A percentile compares a stretch with the other conserved stretches of the same genome.
phyloP scores from a whole-genome alignment of 2,888 invertebrate species.

The Tiliacea aurago region DNA sequence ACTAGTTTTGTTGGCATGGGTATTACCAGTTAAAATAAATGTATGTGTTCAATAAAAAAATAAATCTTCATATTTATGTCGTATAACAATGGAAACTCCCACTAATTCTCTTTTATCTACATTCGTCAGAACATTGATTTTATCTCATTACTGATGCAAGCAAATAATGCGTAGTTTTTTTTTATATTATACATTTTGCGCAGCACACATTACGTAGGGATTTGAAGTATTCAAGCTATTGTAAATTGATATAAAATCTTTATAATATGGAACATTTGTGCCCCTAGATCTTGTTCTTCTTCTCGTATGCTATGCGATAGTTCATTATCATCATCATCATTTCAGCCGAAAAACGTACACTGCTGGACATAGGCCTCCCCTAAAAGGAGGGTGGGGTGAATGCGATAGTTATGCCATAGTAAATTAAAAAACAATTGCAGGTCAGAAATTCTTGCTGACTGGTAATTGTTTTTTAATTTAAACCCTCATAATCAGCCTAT shows the following conservation, averaged over 20 bases:
- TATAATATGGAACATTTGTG: background rate
- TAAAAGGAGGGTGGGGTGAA: too few relatives aligned
- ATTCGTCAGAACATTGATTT: slow-evolving; percentile 76
- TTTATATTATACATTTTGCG: slow-evolving; percentile 18
- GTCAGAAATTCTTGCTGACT: too few relatives aligned
- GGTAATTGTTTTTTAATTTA: too few relatives aligned
- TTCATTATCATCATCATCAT: too few relatives aligned
- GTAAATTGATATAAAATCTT: background rate
- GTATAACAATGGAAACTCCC: slow-evolving; percentile 38
- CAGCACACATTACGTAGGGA: background rate
- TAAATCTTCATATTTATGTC: background rate
- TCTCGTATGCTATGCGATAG: background rate
- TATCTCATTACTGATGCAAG: slow-evolving; percentile 74
- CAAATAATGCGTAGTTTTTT: slow-evolving; percentile 64
- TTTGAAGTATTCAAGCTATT: background rate
- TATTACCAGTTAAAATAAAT: too few relatives aligned
- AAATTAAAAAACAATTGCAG: too few relatives aligned
- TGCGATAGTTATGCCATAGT: too few relatives aligned
- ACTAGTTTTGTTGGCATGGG: too few relatives aligned
- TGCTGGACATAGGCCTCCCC: too few relatives aligned
- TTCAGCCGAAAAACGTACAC: too few relatives aligned
- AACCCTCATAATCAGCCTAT: too few relatives aligned
- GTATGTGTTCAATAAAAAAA: too few relatives aligned
- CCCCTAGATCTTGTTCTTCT: background rate
- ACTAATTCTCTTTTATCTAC: slow-evolving; percentile 50